Percentiles rank a stretch among this genome's conserved stretches.
Evolutionary conservation across 2,113 vertebrate genomes (phyloP).

Genomic region (Holacanthus passer): DNA sequence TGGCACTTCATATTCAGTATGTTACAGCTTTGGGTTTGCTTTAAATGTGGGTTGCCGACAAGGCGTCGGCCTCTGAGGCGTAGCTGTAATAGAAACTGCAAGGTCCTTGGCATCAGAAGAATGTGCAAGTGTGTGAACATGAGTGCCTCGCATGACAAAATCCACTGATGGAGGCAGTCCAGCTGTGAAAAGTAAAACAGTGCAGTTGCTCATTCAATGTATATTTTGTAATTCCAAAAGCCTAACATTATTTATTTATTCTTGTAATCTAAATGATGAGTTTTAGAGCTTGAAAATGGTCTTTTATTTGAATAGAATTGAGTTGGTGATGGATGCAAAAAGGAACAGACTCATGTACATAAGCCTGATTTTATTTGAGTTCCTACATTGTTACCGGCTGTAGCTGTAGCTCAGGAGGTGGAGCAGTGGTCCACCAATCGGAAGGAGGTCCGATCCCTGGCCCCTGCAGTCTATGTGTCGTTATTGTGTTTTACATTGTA

Average conservation of each 20-base stretch:
- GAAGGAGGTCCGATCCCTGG: too few species aligned
- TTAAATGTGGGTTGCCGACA: not conserved
- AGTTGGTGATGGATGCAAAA: too few species aligned
- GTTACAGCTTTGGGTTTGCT: not conserved
- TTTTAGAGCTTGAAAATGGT: too few species aligned
- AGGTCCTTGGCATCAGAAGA: not conserved
- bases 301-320: too few species aligned
- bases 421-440: too few species aligned
- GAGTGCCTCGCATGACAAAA: not conserved
- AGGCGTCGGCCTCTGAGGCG: not conserved
- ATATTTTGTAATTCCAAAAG: not conserved
- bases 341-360: too few species aligned
- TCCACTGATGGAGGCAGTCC: not conserved
- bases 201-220: not conserved
- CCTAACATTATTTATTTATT: not conserved
- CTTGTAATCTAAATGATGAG: not conserved
- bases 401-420: too few species aligned
- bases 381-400: too few species aligned
- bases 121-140: not conserved
- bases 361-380: too few species aligned
- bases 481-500: too few species aligned
- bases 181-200: not conserved
- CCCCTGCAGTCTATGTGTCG: too few species aligned
- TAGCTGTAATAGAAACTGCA: not conserved
- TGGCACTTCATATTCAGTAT: not conserved